Evolutionary conservation across 53 echinoderm and acorn worm genomes (phyloP).

Genomic region (Mesocentrotus franciscanus): DNA sequence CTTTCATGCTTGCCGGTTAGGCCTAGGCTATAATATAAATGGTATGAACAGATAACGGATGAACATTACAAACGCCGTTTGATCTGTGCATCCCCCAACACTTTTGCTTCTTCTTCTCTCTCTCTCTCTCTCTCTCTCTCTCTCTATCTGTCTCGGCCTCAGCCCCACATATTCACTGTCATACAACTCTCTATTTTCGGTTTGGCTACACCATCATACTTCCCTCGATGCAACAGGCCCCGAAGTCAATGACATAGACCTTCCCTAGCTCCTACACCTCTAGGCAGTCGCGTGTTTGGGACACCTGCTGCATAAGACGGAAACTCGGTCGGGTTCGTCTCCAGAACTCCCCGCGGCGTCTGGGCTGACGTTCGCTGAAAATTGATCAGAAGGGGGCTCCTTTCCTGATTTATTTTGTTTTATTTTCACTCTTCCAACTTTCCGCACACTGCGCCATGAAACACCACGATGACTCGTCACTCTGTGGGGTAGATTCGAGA

Average conservation of each 20-base stretch:
- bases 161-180: not conserved
- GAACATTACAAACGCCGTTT: not conserved
- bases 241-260: not conserved
- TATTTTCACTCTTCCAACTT: not conserved
- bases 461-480: not conserved
- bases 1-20: no score
- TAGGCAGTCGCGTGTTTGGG: not conserved
- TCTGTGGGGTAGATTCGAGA: not conserved
- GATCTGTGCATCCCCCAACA: not conserved
- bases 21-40: no score
- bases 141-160: not conserved
- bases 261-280: not conserved
- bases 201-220: not conserved
- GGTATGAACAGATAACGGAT: not conserved
- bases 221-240: not conserved
- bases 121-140: not conserved
- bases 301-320: not conserved
- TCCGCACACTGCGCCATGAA: not conserved
- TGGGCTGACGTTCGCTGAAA: not conserved
- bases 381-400: not conserved
- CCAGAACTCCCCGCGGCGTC: slow-evolving; percentile 17
- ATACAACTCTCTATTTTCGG: not conserved
- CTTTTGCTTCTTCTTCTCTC: no score
- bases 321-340: slow-evolving; percentile 9
- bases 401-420: not conserved